Base-by-base conservation (phyloP, 2,888 invertebrate genomes). In the Acronicta leporina region DNA sequence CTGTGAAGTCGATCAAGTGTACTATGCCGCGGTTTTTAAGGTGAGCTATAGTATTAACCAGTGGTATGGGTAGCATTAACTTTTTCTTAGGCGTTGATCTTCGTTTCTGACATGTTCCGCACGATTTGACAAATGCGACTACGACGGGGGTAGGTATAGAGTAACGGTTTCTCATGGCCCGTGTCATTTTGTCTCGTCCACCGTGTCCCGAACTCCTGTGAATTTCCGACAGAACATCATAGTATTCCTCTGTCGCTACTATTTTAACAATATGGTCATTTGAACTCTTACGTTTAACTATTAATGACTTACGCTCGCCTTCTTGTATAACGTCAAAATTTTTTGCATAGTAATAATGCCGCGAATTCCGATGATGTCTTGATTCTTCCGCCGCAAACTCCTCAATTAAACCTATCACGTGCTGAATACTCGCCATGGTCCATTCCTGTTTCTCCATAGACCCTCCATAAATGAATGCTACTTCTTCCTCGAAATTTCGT, bases 211-310 rank as follows among this genome's bases (percentile, higher is more conserved):
- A 68, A 8, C 11, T 38, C 16, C 13, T 35, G 49, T 73, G 73
- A 11, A 51, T n/a, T n/a, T 55, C 15, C 0, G 14, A 35, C 6
- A 73, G 43, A n/a, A 65, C 53, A 47, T 73, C 57, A 27, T 57
- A 73, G 47, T 73, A 73, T 43, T 74, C 59, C 7, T 70, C 67
- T 2, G 47, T 15, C 1, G 73, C 57, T 11, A 62, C 48, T n/a
- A 73, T 55, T 60, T 55, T 63, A 8, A 64, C 16, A 2, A 10
- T 10, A 5, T 42, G 45, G 7, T 61, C 65, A 9, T 25, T 2
- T 14, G 8, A 0, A 7, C 38, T n/a, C 10, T 70, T 56, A 25
- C 52, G 41, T 59, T 68, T 69, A 2, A 54, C 15, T 27, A 57
- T 20, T 45, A 69, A 69, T 41, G 35, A 38, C 47, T 70, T 69